Percentiles rank a stretch among this genome's conserved stretches.
phyloP scores from a whole-genome alignment of 2,888 invertebrate genomes.

The Synergus laeviventris region DNA sequence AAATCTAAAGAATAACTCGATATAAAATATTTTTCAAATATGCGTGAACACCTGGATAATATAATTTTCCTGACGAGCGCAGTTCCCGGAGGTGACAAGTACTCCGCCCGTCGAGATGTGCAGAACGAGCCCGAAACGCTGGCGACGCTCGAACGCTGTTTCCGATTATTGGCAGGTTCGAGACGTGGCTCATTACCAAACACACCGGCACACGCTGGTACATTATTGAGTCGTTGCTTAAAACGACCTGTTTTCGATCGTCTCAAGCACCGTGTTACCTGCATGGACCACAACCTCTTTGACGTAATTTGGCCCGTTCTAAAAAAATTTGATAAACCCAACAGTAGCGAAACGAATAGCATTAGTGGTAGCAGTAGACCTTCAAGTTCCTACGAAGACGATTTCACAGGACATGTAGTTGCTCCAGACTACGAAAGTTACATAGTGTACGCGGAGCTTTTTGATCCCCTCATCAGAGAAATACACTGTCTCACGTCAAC shows the following conservation, averaged over 20 bases:
- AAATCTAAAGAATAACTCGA: too few relatives aligned
- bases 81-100: conserved; percentile 85
- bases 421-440: conserved; percentile 93
- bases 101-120: conserved; percentile 85
- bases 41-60: conserved; percentile 19
- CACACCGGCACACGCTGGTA: conserved; percentile 79
- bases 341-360: conserved; percentile 88
- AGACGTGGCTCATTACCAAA: conserved; percentile 78
- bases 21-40: not conserved
- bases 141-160: conserved; percentile 87
- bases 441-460: conserved; percentile 88
- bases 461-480: conserved; percentile 89
- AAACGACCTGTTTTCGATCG: conserved; percentile 85
- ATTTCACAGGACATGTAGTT: conserved; percentile 86
- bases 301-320: conserved; percentile 94
- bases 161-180: conserved; percentile 79
- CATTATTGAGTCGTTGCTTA: conserved; percentile 85
- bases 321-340: conserved; percentile 85
- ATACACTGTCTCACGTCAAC: conserved; percentile 84
- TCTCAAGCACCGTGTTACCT: conserved; percentile 86
- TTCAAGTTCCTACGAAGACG: conserved; percentile 70
- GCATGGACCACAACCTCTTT: conserved; percentile 90
- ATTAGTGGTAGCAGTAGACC: conserved; percentile 65
- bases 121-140: conserved; percentile 84
- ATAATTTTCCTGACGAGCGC: conserved; percentile 59